phyloP scores from a whole-genome alignment of 1,140 invertebrate genomes.

The Drosophila santomea region DNA sequence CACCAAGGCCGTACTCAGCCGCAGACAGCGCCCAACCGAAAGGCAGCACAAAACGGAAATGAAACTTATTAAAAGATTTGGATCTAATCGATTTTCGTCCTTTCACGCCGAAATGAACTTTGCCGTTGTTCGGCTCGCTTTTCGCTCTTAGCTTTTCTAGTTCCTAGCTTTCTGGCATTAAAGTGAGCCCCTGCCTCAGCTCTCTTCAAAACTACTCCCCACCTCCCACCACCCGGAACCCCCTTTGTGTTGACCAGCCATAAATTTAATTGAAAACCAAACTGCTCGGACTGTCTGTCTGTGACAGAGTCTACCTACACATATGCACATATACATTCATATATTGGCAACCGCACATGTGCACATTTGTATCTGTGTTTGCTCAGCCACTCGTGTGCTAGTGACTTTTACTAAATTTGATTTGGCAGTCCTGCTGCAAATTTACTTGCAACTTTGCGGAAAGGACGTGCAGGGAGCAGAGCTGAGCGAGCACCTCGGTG shows the following conservation, averaged over 20 bases:
- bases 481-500: slow-evolving; percentile 36
- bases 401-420: slow-evolving; percentile 76
- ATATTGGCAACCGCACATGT: slow-evolving; percentile 6
- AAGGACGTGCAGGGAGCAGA: slow-evolving; percentile 45
- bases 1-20: slow-evolving; percentile 13
- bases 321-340: neutral
- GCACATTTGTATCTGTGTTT: slow-evolving; percentile 29
- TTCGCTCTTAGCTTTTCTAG: slow-evolving; percentile 16
- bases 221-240: neutral
- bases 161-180: slow-evolving; percentile 52
- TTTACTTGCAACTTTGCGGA: slow-evolving; percentile 63
- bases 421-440: slow-evolving; percentile 50
- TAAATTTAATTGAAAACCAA: slow-evolving; percentile 81
- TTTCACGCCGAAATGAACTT: slow-evolving; percentile 79
- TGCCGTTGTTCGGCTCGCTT: slow-evolving; percentile 44
- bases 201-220: slow-evolving; percentile 7
- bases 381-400: slow-evolving; percentile 17
- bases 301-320: slow-evolving; percentile 48
- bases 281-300: slow-evolving; percentile 61
- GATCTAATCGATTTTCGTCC: slow-evolving; percentile 84
- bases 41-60: slow-evolving; percentile 80
- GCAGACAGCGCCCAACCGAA: slow-evolving; percentile 65
- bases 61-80: slow-evolving; percentile 84
- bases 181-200: slow-evolving; percentile 31
- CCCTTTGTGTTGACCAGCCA: slow-evolving; percentile 58